phyloP scores from a whole-genome alignment of 2,113 vertebrate genomes.

The Panthera leo region DNA sequence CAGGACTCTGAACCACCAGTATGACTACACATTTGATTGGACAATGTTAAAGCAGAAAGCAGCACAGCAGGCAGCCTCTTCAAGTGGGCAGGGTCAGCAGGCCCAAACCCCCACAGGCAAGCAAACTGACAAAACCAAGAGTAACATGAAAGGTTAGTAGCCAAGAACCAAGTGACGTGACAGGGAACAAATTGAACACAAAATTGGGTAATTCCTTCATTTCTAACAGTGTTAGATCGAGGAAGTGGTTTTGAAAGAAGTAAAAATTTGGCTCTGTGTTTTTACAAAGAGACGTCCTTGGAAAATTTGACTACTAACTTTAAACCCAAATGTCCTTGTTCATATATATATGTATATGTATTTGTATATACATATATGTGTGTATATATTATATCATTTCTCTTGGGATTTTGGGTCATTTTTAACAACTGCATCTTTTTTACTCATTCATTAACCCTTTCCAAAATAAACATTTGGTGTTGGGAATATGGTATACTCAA shows the following conservation, averaged over 20 bases:
- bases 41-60: slow-evolving; percentile 99
- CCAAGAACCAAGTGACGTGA: slow-evolving; percentile 99
- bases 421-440: slow-evolving; percentile 90
- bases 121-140: slow-evolving; percentile 99
- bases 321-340: slow-evolving; percentile 94
- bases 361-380: slow-evolving; percentile 78
- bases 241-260: slow-evolving; percentile 88
- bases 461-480: slow-evolving; percentile 88
- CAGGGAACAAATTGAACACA: slow-evolving; percentile 85
- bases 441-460: slow-evolving; percentile 91
- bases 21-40: slow-evolving; percentile 99
- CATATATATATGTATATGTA: slow-evolving; percentile 81
- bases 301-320: slow-evolving; percentile 99
- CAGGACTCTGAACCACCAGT: slow-evolving; percentile 99
- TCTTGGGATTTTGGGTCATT: slow-evolving; percentile 93
- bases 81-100: slow-evolving; percentile 99
- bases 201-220: slow-evolving; percentile 89
- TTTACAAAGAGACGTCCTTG: slow-evolving; percentile 98
- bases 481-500: slow-evolving; percentile 85
- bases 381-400: slow-evolving; percentile 87
- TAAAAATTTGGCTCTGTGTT: slow-evolving; percentile 91
- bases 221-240: slow-evolving; percentile 90
- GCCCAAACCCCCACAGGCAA: slow-evolving; percentile 99
- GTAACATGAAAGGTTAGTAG: slow-evolving; percentile 99
- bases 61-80: slow-evolving; percentile 98